phyloP scores from a whole-genome alignment of 2,888 invertebrate genomes.

The Sesia bembeciformis region DNA sequence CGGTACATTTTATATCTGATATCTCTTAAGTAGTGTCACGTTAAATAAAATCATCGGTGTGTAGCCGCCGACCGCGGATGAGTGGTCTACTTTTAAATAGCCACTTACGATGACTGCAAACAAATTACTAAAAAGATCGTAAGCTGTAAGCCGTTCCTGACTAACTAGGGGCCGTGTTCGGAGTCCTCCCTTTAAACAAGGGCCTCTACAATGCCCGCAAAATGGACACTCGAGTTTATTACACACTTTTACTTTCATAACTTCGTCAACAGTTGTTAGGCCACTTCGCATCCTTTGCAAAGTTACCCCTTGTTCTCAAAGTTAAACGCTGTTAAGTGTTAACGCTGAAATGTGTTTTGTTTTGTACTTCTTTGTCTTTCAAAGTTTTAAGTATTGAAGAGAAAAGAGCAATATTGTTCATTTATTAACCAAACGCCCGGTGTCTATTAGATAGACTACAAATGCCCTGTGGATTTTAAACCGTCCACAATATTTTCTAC shows the following conservation, averaged over 20 bases:
- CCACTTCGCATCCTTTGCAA: not conserved
- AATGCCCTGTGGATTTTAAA: too few species aligned
- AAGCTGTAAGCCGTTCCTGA: slow-evolving; percentile 8
- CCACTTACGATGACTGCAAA: slow-evolving; percentile 47
- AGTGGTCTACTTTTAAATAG: slow-evolving; percentile 54
- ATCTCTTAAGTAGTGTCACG: slow-evolving; percentile 58
- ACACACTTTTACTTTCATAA: not conserved
- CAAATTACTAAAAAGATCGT: slow-evolving; percentile 44
- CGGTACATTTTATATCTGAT: slow-evolving; percentile 47
- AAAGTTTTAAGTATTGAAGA: too few species aligned
- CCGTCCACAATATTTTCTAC: too few species aligned
- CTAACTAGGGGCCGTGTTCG: slow-evolving; percentile 26
- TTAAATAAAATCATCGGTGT: slow-evolving; percentile 47
- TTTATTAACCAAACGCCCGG: too few species aligned
- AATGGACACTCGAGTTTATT: not conserved
- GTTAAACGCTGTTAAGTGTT: not conserved
- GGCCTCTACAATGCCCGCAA: slow-evolving; percentile 9
- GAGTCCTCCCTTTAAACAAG: slow-evolving; percentile 15
- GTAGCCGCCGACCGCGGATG: slow-evolving; percentile 31
- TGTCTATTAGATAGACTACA: too few species aligned
- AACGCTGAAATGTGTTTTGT: too few species aligned
- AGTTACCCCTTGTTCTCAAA: not conserved
- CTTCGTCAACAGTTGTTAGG: not conserved
- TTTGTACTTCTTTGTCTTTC: too few species aligned
- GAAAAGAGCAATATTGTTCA: too few species aligned